Percentiles rank a stretch among this genome's conserved stretches.
These are phyloP conservation scores for Ciconia nigra DNA, from an alignment of 2,797 vertebrate genomes.

Conservation along the genomic window DNA sequence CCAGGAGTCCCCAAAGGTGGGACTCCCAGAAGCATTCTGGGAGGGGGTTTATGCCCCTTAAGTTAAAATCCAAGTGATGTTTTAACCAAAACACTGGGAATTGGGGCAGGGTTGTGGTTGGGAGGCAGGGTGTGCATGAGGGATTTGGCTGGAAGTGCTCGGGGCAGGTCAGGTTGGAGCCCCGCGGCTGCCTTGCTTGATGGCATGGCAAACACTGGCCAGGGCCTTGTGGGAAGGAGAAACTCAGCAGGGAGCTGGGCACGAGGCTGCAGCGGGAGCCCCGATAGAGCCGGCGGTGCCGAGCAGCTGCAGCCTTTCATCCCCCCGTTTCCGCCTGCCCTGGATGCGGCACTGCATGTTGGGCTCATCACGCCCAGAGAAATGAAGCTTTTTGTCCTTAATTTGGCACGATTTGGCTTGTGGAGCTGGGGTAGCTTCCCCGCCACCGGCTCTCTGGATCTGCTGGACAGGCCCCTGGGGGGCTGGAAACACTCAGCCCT, in stretches of 20 bases:
- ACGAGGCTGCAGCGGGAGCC: neutral
- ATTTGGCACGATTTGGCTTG: neutral
- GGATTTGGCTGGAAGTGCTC: neutral
- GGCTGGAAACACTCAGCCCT: neutral
- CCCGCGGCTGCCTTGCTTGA: neutral
- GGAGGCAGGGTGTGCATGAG: neutral
- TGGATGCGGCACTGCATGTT: neutral
- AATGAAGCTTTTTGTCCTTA: neutral
- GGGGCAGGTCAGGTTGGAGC: neutral
- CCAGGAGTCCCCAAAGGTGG: too few species aligned
- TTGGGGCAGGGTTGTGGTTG: neutral
- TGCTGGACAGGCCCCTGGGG: neutral
- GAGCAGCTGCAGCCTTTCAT: neutral
- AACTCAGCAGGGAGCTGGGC: neutral
- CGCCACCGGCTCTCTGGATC: neutral
- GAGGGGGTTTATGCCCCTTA: neutral
- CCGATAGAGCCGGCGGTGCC: rapidly evolving
- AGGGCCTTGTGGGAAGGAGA: neutral
- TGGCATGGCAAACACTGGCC: neutral
- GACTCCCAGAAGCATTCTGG: neutral
- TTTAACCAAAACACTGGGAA: neutral
- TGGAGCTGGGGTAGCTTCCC: neutral
- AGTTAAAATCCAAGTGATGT: neutral
- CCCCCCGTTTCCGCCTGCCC: neutral
- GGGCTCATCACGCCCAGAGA: rapidly evolving